phyloP scores from a whole-genome alignment of 2,113 vertebrate species.

The Pavo muticus region DNA sequence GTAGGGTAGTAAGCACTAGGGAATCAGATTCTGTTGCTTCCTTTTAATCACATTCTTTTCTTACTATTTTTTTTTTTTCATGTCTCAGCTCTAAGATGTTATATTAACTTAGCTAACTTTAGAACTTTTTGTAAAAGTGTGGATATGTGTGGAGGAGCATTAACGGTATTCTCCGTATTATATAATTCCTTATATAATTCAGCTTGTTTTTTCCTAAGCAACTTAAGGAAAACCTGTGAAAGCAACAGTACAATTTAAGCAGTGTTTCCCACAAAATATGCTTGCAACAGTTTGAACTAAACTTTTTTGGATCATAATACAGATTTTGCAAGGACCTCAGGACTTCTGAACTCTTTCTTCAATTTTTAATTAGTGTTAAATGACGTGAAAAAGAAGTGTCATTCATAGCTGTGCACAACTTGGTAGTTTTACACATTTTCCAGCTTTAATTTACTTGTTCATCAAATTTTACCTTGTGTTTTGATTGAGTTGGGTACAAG shows the following conservation, averaged over 20 bases:
- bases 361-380: not conserved
- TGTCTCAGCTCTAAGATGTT: not conserved
- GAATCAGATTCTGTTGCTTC: not conserved
- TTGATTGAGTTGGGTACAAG: not conserved
- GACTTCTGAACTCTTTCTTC: not conserved
- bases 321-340: not conserved
- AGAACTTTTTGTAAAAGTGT: not conserved
- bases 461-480: not conserved
- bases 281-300: not conserved
- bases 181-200: not conserved
- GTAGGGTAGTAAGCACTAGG: not conserved
- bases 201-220: not conserved
- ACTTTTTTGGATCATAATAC: not conserved
- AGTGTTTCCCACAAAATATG: not conserved
- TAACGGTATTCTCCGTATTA: not conserved
- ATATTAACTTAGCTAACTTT: not conserved
- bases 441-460: not conserved
- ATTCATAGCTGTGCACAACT: not conserved
- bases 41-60: not conserved
- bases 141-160: rapidly evolving
- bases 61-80: not conserved
- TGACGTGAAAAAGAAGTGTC: not conserved
- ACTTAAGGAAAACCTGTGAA: not conserved
- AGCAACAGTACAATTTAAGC: not conserved
- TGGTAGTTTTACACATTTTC: not conserved